A percentile compares a stretch with the other conserved stretches of the same genome.
These are phyloP conservation scores for Alosa alosa DNA, from an alignment of 2,113 vertebrate species.

Conservation along the genomic window DNA sequence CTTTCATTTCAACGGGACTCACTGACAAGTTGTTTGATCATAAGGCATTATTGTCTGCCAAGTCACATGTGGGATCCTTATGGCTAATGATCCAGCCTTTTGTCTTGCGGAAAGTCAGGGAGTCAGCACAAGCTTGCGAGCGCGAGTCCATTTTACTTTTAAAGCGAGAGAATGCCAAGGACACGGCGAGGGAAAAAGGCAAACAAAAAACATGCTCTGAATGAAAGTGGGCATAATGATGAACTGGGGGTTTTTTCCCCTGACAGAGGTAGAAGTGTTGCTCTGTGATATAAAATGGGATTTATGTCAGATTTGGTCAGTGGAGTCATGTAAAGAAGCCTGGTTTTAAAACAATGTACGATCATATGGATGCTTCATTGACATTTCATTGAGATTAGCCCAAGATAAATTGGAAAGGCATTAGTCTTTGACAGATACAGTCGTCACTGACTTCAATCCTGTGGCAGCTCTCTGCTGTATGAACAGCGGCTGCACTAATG, in stretches of 20 bases:
- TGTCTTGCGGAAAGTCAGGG: constrained; percentile 73
- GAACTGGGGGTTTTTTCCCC: background rate
- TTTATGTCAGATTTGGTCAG: background rate
- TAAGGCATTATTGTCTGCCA: constrained; percentile 78
- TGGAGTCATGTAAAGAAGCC: background rate
- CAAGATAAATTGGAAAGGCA: background rate
- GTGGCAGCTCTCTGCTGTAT: background rate
- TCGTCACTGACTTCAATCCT: background rate
- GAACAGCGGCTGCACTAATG: background rate
- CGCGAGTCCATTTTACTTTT: constrained; percentile 61
- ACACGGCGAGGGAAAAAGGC: constrained; percentile 51
- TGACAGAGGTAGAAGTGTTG: background rate
- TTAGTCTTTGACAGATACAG: background rate
- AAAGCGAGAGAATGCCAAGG: constrained; percentile 72
- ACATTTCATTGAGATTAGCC: background rate
- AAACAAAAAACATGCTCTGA: constrained; percentile 59
- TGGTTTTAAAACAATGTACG: background rate
- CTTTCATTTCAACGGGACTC: constrained; percentile 75
- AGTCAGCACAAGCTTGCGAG: constrained; percentile 70
- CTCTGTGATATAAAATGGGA: background rate
- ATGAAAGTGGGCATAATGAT: constrained; percentile 57
- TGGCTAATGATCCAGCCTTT: constrained; percentile 79
- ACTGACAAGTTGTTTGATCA: constrained; percentile 83
- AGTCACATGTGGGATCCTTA: constrained; percentile 76
- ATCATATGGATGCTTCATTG: background rate